Conservation (phyloP, 2,797 vertebrate genomes). For the Salarias fasciatus region DNA sequence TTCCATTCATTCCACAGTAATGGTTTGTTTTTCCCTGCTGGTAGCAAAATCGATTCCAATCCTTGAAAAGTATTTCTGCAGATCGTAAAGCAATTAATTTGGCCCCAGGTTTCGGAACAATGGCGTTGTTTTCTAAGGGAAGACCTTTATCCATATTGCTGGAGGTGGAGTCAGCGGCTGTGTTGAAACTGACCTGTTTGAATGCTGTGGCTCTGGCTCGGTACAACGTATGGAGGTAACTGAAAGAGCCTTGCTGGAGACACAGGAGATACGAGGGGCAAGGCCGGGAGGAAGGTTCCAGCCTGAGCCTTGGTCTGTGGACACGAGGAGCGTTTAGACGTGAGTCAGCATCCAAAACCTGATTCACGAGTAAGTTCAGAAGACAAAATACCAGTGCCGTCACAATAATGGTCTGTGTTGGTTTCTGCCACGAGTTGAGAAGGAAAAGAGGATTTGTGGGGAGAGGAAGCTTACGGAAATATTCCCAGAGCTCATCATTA, state of each 20-base stretch:
- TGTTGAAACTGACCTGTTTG: conserved; percentile 7
- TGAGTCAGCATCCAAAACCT: conserved; percentile 43
- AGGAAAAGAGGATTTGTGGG: conserved; percentile 45
- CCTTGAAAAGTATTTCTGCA: too few relatives aligned
- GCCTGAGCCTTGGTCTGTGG: conserved; percentile 42
- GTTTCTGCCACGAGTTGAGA: conserved; percentile 32
- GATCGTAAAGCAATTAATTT: too few relatives aligned
- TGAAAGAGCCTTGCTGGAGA: conserved; percentile 39
- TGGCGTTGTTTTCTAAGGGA: too few relatives aligned
- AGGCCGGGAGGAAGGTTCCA: conserved; percentile 52
- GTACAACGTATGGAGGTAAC: conserved; percentile 31
- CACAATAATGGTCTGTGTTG: conserved; percentile 33
- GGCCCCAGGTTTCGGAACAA: too few relatives aligned
- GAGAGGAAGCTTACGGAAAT: conserved; percentile 35
- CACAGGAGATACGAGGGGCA: conserved; percentile 56
- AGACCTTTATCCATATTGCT: neutral
- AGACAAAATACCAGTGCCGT: conserved; percentile 25
- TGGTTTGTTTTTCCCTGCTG: too few relatives aligned
- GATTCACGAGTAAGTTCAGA: conserved; percentile 25
- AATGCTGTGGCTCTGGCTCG: neutral
- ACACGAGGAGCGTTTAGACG: conserved; percentile 58
- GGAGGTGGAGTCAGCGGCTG: neutral
- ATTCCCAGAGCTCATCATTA: conserved; percentile 60
- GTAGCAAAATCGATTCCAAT: too few relatives aligned
- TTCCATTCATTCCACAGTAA: too few relatives aligned